Base-by-base conservation (phyloP, 1,140 invertebrate species). In the Leguminivora glycinivorella region DNA sequence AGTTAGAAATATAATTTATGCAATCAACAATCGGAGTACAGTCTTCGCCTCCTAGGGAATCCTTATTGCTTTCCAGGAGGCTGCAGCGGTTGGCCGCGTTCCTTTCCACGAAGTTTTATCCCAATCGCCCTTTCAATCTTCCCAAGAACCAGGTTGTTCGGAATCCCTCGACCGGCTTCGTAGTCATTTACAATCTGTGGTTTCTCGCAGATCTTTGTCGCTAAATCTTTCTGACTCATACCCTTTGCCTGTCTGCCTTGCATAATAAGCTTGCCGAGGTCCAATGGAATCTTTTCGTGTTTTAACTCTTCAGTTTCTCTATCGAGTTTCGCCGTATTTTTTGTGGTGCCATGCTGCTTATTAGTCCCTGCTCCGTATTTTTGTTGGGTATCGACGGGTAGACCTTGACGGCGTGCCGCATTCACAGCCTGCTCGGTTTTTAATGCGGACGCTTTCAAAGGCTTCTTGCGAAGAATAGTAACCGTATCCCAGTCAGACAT, bases 251-350 rank as follows among this genome's bases (percentile, higher is more conserved):
- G 96, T 67, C 99, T 94, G 22, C 96, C 98, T 92, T 99, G 97
- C 92, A 98, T 97, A 81, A 99, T 99, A 9, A 98, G 91, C 91
- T 96, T 97, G 1, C 97, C 97, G 63, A 99, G 94, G 92, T 98
- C 97, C 47, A 97, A 85, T 1, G 96, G 93, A 68, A 99, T 95
- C 83, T 95, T 96, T 60, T 99, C 97, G 91, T 99, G 98, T 80
- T 97, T 96, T 70, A 99, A 92, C 93, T 99, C 98, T 88, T 99
- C 99, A 56, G 98, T 99, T 93, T 99, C 99, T 75, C 97, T 94
- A 91, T 99, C 99, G 71, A 99, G 94, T 93, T 98, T 99, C 66
- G 97, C 97, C 70, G 98, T 99, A 89, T 99, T 99, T 93, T 99
- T 97, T 69, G 96, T 97, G 0, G 96, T 96, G 4, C 95, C 94